Conservation (phyloP, 2,797 vertebrate species). For the Aphelocoma californica region DNA sequence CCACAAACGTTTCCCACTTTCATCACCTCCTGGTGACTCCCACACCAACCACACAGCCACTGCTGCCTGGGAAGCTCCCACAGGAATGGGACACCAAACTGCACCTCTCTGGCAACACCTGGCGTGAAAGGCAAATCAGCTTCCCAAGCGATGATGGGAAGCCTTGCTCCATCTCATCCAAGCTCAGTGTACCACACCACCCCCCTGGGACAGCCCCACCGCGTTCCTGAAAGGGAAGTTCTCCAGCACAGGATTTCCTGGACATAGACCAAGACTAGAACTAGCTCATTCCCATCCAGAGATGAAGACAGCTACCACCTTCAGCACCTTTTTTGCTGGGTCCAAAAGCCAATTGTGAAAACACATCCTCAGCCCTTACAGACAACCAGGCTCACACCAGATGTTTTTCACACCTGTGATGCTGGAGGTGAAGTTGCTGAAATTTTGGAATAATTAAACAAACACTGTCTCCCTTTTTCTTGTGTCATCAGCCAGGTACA, state of each 20-base stretch:
- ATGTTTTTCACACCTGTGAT: neutral
- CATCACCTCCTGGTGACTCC: neutral
- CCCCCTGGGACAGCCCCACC: neutral
- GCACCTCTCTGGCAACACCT: neutral
- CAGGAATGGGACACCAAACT: neutral
- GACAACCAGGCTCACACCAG: rapidly evolving
- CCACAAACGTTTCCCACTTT: neutral
- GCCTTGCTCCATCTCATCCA: neutral
- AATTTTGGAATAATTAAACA: neutral
- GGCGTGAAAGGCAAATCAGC: rapidly evolving
- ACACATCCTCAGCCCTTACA: neutral
- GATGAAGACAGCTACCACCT: neutral
- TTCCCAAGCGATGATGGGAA: neutral
- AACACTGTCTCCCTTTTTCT: neutral
- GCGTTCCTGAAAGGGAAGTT: neutral
- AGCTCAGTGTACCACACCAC: neutral
- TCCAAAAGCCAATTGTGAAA: neutral
- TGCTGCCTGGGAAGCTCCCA: neutral
- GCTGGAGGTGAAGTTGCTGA: neutral
- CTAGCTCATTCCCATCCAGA: neutral
- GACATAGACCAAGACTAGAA: neutral
- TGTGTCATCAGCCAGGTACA: neutral
- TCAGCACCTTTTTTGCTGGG: neutral
- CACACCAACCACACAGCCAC: neutral
- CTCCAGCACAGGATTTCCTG: neutral